Percentiles rank a stretch among this genome's conserved stretches.
phyloP scores from a whole-genome alignment of 2,888 invertebrate genomes.

The Rhaphigaster nebulosa region DNA sequence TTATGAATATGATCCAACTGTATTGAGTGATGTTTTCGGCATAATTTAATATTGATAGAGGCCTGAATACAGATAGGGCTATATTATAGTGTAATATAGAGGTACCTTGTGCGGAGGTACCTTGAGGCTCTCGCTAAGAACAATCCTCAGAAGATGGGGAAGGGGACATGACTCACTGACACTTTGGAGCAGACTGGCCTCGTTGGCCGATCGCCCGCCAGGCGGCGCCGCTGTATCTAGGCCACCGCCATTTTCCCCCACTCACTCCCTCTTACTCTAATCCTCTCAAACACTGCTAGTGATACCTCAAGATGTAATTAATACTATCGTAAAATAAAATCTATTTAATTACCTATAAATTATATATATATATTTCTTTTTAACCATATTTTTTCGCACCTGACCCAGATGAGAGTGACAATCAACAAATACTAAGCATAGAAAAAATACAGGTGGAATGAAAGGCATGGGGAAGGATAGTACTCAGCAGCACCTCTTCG shows the following conservation, averaged over 20 bases:
- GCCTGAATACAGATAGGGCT: not conserved
- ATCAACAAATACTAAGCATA: too few relatives aligned
- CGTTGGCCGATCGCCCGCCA: conserved; percentile 17
- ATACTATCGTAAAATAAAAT: not conserved
- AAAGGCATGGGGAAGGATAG: too few relatives aligned
- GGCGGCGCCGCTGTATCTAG: conserved; percentile 35
- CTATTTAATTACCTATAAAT: too few relatives aligned
- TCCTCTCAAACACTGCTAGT: not conserved
- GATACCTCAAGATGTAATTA: not conserved
- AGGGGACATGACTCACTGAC: not conserved
- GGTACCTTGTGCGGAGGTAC: conserved; percentile 17
- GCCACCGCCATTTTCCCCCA: conserved; percentile 7
- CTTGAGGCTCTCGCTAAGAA: not conserved
- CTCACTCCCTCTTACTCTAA: not conserved
- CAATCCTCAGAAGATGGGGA: not conserved
- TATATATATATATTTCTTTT: too few relatives aligned
- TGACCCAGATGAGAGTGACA: too few relatives aligned
- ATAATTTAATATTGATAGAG: not conserved
- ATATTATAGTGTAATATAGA: not conserved
- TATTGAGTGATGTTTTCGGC: not conserved
- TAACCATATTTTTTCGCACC: too few relatives aligned
- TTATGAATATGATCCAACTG: too few relatives aligned
- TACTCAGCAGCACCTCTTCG: too few relatives aligned
- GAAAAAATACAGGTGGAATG: too few relatives aligned
- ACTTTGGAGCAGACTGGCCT: conserved; percentile 31